A percentile compares a stretch with the other conserved stretches of the same genome.
These are phyloP conservation scores for Dermochelys coriacea DNA, from an alignment of 2,797 vertebrate species.

Conservation along the genomic window DNA sequence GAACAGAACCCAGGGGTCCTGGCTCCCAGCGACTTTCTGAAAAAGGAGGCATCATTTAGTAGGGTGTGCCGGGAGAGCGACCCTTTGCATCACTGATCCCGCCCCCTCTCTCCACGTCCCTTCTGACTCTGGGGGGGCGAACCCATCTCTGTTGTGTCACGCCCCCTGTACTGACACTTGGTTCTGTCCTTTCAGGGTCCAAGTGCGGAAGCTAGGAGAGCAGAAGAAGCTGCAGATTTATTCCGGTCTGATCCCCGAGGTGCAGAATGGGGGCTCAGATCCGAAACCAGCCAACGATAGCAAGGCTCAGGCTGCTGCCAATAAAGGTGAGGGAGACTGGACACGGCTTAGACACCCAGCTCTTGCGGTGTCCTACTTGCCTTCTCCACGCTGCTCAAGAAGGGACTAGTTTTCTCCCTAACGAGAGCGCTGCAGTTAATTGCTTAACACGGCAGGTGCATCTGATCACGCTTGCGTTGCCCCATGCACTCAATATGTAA, in stretches of 20 bases:
- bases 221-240: conserved; percentile 56
- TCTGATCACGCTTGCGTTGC: background rate
- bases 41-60: no score
- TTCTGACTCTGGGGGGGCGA: no score
- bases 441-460: background rate
- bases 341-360: no score
- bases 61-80: no score
- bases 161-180: background rate
- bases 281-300: background rate
- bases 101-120: background rate
- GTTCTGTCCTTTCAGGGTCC: conserved; percentile 33
- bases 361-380: background rate
- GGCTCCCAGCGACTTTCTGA: background rate
- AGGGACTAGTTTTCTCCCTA: background rate
- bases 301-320: background rate
- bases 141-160: background rate
- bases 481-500: background rate
- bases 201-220: conserved; percentile 56
- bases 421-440: background rate
- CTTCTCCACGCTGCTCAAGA: background rate
- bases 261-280: background rate
- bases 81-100: background rate
- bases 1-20: background rate
- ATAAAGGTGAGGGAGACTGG: background rate
- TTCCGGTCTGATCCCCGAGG: conserved; percentile 29